Conservation (phyloP, 2,888 invertebrate species). For the Tineola bisselliella region DNA sequence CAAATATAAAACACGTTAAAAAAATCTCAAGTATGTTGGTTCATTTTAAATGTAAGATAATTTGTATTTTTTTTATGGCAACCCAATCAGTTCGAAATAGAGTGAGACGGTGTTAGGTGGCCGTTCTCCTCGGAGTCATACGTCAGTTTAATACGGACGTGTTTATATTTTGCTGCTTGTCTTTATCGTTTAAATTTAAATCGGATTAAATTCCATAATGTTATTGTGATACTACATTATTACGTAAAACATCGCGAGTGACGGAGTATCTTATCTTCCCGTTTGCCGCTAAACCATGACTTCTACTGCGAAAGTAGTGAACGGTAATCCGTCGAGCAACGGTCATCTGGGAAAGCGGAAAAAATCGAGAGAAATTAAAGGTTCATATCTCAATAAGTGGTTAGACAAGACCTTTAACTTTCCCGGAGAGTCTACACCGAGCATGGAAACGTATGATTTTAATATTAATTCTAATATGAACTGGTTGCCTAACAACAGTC, state of each 20-base stretch:
- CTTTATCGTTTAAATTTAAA: constrained; percentile 3
- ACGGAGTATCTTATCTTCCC: not conserved
- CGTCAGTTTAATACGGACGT: not conserved
- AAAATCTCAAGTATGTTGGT: too few species aligned
- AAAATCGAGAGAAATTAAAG: constrained; percentile 51
- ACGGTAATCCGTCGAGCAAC: constrained; percentile 45
- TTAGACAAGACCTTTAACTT: constrained; percentile 59
- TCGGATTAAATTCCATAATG: constrained; percentile 9
- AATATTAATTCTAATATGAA: constrained; percentile 37
- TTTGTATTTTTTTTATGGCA: not conserved
- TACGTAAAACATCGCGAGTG: not conserved
- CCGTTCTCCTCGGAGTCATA: not conserved
- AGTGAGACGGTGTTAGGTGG: not conserved
- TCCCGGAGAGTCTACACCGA: constrained; percentile 46
- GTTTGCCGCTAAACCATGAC: constrained; percentile 34
- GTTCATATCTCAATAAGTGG: constrained; percentile 60
- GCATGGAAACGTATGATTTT: constrained; percentile 47
- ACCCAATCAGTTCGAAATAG: not conserved
- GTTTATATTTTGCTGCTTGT: not conserved
- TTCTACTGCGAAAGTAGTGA: constrained; percentile 56
- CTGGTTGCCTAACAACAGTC: constrained; percentile 40
- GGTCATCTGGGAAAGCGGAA: constrained; percentile 59
- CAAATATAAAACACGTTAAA: too few species aligned
- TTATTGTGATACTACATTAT: not conserved
- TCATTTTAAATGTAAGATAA: not conserved